Conservation (phyloP, 2,797 vertebrate species). For the Sylvilagus floridanus region DNA sequence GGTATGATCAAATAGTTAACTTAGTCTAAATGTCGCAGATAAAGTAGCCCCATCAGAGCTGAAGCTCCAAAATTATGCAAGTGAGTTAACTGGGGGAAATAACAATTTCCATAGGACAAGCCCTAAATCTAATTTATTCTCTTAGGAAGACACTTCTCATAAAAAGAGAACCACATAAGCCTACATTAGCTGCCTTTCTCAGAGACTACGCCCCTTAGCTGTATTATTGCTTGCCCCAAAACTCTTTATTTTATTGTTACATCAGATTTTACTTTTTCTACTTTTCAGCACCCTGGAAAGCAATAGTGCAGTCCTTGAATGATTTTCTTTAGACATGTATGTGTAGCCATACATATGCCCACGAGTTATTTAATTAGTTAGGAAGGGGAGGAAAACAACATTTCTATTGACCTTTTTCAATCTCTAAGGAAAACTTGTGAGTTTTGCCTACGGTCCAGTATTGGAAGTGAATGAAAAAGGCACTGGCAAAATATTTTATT, state of each 20-base stretch:
- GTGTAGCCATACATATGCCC: conserved; percentile 19
- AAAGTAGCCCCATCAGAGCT: conserved; percentile 58
- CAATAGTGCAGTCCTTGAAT: conserved; percentile 51
- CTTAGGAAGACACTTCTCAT: conserved; percentile 34
- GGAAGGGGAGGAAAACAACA: conserved; percentile 42
- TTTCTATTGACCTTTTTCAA: conserved; percentile 63
- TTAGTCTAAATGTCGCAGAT: conserved; percentile 57
- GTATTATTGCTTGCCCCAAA: neutral
- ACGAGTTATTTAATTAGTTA: conserved; percentile 61
- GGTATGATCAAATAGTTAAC: conserved; percentile 63
- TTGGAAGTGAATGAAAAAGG: conserved; percentile 60
- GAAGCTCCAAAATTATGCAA: conserved; percentile 44
- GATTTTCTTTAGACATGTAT: conserved; percentile 64
- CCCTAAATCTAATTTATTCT: conserved; percentile 52
- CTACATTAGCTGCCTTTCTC: neutral
- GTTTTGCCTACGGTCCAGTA: conserved; percentile 34
- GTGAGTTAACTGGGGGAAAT: conserved; percentile 41
- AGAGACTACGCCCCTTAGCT: neutral
- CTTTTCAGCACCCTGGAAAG: conserved; percentile 29
- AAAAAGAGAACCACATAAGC: neutral
- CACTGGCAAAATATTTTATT: conserved; percentile 57
- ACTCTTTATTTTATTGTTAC: conserved; percentile 23
- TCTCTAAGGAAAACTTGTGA: conserved; percentile 57
- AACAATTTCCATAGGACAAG: conserved; percentile 55
- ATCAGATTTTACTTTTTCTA: conserved; percentile 29